A percentile compares a stretch with the other conserved stretches of the same genome.
These are phyloP conservation scores for Agelaius tricolor DNA, from an alignment of 2,113 vertebrate genomes.

Conservation along the genomic window DNA sequence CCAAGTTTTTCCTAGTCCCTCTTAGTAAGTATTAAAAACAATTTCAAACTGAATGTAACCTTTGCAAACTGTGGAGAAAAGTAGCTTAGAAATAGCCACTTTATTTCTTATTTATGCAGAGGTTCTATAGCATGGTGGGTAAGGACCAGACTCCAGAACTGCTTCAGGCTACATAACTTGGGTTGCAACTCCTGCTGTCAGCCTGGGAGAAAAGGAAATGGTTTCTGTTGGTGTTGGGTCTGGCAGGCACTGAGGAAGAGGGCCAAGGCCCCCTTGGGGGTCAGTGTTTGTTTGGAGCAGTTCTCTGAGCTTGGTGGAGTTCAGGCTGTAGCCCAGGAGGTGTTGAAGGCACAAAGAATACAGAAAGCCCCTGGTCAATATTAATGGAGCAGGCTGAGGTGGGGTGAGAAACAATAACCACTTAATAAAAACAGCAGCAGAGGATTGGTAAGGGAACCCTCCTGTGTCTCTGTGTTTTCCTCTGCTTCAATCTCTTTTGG, in stretches of 20 bases:
- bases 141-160: neutral
- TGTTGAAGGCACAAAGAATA: neutral
- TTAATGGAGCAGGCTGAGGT: neutral
- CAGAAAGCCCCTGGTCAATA: neutral
- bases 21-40: neutral
- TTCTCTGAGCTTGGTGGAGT: neutral
- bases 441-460: neutral
- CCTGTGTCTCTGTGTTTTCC: neutral
- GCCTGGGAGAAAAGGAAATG: neutral
- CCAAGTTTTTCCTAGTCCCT: neutral
- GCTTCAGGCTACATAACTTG: fast-evolving
- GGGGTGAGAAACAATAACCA: too few relatives aligned
- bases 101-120: neutral
- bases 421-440: neutral
- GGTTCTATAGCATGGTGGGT: neutral
- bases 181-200: neutral
- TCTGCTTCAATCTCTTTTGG: neutral
- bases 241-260: neutral
- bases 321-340: neutral
- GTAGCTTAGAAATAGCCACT: neutral
- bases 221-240: neutral
- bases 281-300: neutral
- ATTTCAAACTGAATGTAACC: neutral
- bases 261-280: neutral
- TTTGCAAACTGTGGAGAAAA: neutral